A percentile compares a stretch with the other conserved stretches of the same genome.
phyloP scores from a whole-genome alignment of 2,888 invertebrate species.

The Luffia ferchaultella region DNA sequence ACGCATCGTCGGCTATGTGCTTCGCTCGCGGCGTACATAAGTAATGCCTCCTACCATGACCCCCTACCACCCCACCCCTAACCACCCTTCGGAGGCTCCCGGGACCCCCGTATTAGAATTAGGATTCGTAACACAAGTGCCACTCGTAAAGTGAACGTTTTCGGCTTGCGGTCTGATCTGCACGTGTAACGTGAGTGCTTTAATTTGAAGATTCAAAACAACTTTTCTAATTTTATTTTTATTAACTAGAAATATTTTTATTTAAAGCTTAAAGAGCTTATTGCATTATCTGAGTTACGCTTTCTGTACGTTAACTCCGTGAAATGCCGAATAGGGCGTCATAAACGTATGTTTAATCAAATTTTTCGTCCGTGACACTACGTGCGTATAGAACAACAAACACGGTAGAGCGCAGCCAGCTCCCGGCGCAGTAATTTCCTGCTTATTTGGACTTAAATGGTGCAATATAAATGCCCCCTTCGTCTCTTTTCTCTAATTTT shows the following conservation, averaged over 20 bases:
- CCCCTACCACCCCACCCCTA: constrained; percentile 28
- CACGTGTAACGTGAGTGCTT: constrained; percentile 6
- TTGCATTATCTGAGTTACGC: too few species aligned
- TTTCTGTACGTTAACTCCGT: too few species aligned
- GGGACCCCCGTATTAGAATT: constrained; percentile 53
- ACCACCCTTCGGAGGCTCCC: constrained; percentile 29
- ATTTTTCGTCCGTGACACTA: too few species aligned
- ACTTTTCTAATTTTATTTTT: too few species aligned
- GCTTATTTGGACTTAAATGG: constrained; percentile 65
- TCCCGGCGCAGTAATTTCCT: constrained; percentile 58
- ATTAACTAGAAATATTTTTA: too few species aligned
- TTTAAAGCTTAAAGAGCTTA: too few species aligned
- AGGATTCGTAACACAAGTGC: constrained; percentile 44
- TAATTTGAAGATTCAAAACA: too few species aligned
- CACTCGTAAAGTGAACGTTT: constrained; percentile 8
- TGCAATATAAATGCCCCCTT: constrained; percentile 61
- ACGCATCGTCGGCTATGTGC: constrained; percentile 21
- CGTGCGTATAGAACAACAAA: too few species aligned
- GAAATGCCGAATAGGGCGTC: too few species aligned
- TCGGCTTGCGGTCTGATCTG: constrained; percentile 7
- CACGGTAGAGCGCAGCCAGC: too few species aligned
- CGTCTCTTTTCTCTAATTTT: constrained; percentile 58
- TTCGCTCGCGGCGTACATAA: constrained; percentile 38
- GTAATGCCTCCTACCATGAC: constrained; percentile 34
- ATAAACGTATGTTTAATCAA: too few species aligned